Evolutionary conservation across 1,140 invertebrate genomes (phyloP).

Genomic region (Leptinotarsa texana): DNA sequence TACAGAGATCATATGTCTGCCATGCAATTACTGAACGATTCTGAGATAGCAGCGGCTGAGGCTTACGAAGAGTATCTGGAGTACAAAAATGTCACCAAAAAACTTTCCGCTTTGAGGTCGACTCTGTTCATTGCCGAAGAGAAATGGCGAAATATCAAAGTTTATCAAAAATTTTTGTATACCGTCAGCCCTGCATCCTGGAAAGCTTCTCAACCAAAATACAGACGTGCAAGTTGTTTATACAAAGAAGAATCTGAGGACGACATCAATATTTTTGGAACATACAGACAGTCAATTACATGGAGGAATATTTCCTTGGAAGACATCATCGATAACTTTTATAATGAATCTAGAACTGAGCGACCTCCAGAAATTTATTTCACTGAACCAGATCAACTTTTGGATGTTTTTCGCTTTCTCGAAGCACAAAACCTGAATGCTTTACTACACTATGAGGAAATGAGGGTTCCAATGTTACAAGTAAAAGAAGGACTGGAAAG

Average conservation of each 20-base stretch:
- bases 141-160: slow-evolving; percentile 63
- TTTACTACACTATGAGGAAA: slow-evolving; percentile 64
- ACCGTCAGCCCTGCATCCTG: slow-evolving; percentile 64
- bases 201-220: slow-evolving; percentile 55
- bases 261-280: slow-evolving; percentile 39
- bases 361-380: slow-evolving; percentile 62
- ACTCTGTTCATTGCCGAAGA: slow-evolving; percentile 66
- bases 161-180: slow-evolving; percentile 68
- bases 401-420: slow-evolving; percentile 61
- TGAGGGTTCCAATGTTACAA: slow-evolving; percentile 61
- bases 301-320: slow-evolving; percentile 55
- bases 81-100: slow-evolving; percentile 58
- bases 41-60: slow-evolving; percentile 57
- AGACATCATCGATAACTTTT: slow-evolving; percentile 58
- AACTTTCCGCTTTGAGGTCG: slow-evolving; percentile 60
- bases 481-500: slow-evolving; percentile 57
- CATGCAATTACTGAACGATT: slow-evolving; percentile 60
- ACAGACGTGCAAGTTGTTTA: background rate
- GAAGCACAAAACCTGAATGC: slow-evolving; percentile 69
- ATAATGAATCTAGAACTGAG: slow-evolving; percentile 55
- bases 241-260: slow-evolving; percentile 13
- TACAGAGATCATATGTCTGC: slow-evolving; percentile 64
- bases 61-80: slow-evolving; percentile 59
- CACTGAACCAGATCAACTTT: slow-evolving; percentile 61
- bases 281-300: slow-evolving; percentile 37